A percentile compares a stretch with the other conserved stretches of the same genome.
Evolutionary conservation across 92 coral and sea anemone species (phyloP).

Genomic region (Porites evermanni): DNA sequence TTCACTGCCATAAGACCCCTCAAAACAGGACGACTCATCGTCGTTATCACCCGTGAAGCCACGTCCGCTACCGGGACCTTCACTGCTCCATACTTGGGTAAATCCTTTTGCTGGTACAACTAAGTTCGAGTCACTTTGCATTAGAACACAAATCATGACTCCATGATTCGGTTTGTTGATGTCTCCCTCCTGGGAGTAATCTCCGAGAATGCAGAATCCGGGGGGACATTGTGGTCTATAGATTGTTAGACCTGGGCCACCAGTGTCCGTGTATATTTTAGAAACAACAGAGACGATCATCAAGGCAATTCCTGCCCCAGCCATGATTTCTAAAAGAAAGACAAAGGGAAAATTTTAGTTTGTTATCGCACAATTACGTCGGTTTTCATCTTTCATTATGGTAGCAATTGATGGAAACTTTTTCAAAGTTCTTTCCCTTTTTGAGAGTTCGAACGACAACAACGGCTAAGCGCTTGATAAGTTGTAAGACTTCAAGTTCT

Average conservation of each 20-base stretch:
- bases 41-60: conserved; percentile 52
- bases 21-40: conserved; percentile 26
- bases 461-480: no score
- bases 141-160: conserved; percentile 64
- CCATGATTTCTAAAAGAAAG: conserved; percentile 9
- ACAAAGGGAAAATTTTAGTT: not conserved
- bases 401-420: no score
- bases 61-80: conserved; percentile 37
- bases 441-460: no score
- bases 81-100: conserved; percentile 77
- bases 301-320: conserved; percentile 28
- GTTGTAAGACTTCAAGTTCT: no score
- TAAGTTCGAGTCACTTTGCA: conserved; percentile 35
- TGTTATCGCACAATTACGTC: not conserved
- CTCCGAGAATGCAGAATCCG: conserved; percentile 83
- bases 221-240: conserved; percentile 87
- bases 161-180: conserved; percentile 71
- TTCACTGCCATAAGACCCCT: conserved; percentile 23
- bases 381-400: no score
- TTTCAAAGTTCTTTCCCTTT: no score
- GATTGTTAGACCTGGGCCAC: conserved; percentile 69
- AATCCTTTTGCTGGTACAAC: conserved; percentile 59
- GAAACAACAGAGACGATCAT: conserved; percentile 60
- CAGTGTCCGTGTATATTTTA: conserved; percentile 68
- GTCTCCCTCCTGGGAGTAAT: conserved; percentile 84